Conservation (phyloP, 2,888 invertebrate genomes). For the Sinelater perroti region DNA sequence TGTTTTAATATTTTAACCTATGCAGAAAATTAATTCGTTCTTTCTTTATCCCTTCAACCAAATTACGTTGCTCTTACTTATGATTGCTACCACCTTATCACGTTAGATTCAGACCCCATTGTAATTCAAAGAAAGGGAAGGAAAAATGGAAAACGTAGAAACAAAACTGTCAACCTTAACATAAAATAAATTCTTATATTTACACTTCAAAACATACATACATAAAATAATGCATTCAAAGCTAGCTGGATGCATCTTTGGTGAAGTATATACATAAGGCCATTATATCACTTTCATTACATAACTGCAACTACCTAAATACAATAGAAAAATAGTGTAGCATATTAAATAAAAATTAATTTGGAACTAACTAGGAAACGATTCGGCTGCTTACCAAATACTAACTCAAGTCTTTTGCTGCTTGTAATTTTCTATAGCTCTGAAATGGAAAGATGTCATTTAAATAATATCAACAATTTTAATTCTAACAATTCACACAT, state of each 20-base stretch:
- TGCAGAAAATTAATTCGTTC: no score
- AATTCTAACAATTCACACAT: neutral
- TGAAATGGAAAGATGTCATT: neutral
- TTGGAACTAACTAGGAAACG: no score
- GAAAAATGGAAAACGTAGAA: no score
- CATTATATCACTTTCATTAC: constrained; percentile 8
- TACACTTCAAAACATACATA: constrained; percentile 10
- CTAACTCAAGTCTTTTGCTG: constrained; percentile 2
- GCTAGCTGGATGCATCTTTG: neutral
- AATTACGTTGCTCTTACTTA: no score
- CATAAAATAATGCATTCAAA: constrained; percentile 3
- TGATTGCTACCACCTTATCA: no score
- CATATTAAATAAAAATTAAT: neutral
- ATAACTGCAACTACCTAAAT: constrained; percentile 1
- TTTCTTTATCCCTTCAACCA: no score
- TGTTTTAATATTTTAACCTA: no score
- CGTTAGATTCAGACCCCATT: no score
- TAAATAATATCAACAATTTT: neutral
- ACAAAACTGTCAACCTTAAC: no score
- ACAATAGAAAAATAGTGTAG: constrained; percentile 5
- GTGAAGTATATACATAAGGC: constrained; percentile 8
- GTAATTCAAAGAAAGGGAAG: no score
- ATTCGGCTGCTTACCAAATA: neutral
- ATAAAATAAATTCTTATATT: constrained; percentile 1
- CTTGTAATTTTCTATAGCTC: constrained; percentile 2